Conservation (phyloP, 1,140 invertebrate species). For the Neodiprion fabricii region DNA sequence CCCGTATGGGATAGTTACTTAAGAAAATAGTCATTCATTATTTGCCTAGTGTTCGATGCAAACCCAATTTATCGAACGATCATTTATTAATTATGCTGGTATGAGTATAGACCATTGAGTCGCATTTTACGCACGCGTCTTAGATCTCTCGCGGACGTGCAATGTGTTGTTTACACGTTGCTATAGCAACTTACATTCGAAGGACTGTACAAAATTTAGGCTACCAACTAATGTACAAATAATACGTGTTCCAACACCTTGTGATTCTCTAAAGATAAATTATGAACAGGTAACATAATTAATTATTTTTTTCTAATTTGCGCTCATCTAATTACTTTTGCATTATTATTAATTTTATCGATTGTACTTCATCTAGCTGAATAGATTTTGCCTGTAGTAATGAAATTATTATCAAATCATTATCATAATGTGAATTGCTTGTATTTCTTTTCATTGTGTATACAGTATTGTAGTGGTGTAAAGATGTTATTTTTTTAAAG, state of each 20-base stretch:
- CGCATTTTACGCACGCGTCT: constrained; percentile 43
- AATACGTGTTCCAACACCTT: neutral
- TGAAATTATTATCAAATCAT: no score
- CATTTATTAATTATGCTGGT: neutral
- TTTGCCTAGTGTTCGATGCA: neutral
- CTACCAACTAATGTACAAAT: neutral
- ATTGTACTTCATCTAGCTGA: no score
- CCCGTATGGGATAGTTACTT: constrained; percentile 11
- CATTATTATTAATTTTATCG: no score
- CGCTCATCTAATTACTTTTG: no score
- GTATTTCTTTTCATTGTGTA: no score
- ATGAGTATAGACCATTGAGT: neutral
- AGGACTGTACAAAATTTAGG: constrained; percentile 16
- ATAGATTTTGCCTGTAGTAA: no score
- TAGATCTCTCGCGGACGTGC: constrained; percentile 18
- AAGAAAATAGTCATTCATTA: constrained; percentile 12
- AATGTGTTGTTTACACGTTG: constrained; percentile 52
- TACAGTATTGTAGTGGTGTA: no score
- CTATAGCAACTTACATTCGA: constrained; percentile 46
- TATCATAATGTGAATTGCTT: no score
- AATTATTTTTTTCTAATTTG: no score
- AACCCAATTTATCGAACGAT: neutral
- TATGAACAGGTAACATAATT: neutral
- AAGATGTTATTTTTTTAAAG: no score
- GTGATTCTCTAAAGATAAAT: neutral